Base-by-base conservation (phyloP, 1,140 invertebrate genomes). In the Drosophila lini region DNA sequence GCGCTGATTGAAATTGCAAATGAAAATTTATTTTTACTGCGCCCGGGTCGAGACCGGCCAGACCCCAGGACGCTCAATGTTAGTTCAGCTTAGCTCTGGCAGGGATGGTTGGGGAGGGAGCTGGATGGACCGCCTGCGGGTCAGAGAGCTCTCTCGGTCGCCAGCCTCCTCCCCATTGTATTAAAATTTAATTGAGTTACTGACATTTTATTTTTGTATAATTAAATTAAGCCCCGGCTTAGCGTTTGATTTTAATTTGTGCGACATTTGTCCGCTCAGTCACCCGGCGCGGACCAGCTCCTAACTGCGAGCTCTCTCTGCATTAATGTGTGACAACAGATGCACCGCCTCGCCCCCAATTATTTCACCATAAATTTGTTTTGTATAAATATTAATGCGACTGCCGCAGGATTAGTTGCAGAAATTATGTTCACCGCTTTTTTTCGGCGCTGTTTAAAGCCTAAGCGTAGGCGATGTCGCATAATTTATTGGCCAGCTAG, bases 171-270 rank as follows among this genome's bases (percentile, higher is more conserved):
- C 40, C 22, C 42, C 53, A 68, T 80, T 81, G 78, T 85, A 90
- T 90, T 90, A 90, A 90, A 85, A 85, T 90, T 90, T 90, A 90
- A 90, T 90, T 90, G 85, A 90, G 85, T 90, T 90, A 90, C 81
- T 90, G 85, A 90, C 85, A 82, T 90, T 90, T 90, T 90, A 86
- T 90, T 90, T 90, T 90, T 81, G 86, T 90, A 90, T 86, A 90
- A 89, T 89, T 89, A 90, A 90, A 90, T 89, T 81, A 89, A 89
- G 81, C 84, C 74, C 80, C 59, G 53, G 84, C 80, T 89, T 89
- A 89, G 83, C 83, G 80, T 91, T 91, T 91, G 88, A 91, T 91
- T 91, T 91, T 91, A 91, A 91, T 91, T 91, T 91, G 83, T 91
- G 76, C 86, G 86, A 86, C 86, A 86, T 90, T 90, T 80, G 80